Conservation (phyloP, 2,797 vertebrate genomes). For the Sebastes dallii region DNA sequence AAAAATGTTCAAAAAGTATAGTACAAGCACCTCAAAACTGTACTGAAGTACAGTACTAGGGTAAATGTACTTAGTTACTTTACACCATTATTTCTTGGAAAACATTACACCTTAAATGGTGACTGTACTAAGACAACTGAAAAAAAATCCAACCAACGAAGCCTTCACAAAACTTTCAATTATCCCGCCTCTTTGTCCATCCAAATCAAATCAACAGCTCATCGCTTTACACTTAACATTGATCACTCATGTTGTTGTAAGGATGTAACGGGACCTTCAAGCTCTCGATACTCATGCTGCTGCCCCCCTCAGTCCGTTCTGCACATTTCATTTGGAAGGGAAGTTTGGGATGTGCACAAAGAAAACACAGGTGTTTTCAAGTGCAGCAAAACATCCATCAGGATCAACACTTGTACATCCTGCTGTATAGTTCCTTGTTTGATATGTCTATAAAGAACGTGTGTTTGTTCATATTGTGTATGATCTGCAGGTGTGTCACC, state of each 20-base stretch:
- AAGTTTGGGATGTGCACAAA: neutral
- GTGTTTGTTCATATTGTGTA: neutral
- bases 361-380: neutral
- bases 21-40: neutral
- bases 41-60: too few species aligned
- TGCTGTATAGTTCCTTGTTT: neutral
- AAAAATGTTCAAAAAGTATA: too few species aligned
- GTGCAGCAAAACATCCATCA: neutral
- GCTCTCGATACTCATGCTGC: neutral
- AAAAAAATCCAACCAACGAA: neutral
- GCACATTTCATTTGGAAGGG: neutral
- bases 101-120: neutral
- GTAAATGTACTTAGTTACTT: neutral
- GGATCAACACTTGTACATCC: neutral
- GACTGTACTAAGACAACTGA: neutral
- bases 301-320: neutral
- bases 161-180: neutral
- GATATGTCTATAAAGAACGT: neutral
- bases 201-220: neutral
- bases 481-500: conserved; percentile 18
- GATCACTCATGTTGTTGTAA: neutral
- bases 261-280: neutral
- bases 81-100: neutral
- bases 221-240: neutral
- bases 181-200: neutral